Evolutionary conservation across 2,113 vertebrate genomes (phyloP).

Genomic region (Cebus imitator): DNA sequence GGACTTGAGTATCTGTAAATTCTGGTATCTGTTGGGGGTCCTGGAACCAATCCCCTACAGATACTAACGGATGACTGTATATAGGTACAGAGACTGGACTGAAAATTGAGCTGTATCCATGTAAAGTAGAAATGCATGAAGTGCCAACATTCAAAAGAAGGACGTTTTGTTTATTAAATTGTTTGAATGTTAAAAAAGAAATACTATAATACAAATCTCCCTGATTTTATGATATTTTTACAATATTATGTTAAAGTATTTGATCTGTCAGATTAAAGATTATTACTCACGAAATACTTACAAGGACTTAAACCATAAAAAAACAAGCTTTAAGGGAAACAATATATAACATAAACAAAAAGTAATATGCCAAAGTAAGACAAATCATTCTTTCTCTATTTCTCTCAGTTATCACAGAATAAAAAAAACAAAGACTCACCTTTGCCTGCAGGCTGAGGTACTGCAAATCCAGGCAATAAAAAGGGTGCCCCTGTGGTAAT

Average conservation of each 20-base stretch:
- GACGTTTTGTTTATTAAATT: neutral
- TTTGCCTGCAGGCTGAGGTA: conserved; percentile 96
- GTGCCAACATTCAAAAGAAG: neutral
- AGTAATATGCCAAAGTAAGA: neutral
- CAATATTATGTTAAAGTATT: neutral
- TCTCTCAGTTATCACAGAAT: neutral
- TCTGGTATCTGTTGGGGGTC: neutral
- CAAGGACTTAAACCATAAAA: neutral
- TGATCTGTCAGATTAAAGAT: neutral
- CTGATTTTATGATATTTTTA: neutral
- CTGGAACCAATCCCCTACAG: neutral
- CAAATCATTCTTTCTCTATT: neutral
- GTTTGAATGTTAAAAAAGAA: neutral
- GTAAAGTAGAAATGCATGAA: neutral
- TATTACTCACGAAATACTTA: neutral
- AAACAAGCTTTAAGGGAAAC: neutral
- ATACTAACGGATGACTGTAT: neutral
- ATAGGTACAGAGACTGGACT: neutral
- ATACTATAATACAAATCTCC: neutral
- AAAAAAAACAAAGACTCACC: conserved; percentile 81
- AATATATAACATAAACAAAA: neutral
- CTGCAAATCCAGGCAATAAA: conserved; percentile 95
- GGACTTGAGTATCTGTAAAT: neutral
- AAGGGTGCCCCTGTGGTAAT: conserved; percentile 97
- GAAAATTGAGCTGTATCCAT: neutral